These are phyloP conservation scores for Aphaenogaster floridana DNA, from an alignment of 1,140 invertebrate genomes.

Conservation along the genomic window DNA sequence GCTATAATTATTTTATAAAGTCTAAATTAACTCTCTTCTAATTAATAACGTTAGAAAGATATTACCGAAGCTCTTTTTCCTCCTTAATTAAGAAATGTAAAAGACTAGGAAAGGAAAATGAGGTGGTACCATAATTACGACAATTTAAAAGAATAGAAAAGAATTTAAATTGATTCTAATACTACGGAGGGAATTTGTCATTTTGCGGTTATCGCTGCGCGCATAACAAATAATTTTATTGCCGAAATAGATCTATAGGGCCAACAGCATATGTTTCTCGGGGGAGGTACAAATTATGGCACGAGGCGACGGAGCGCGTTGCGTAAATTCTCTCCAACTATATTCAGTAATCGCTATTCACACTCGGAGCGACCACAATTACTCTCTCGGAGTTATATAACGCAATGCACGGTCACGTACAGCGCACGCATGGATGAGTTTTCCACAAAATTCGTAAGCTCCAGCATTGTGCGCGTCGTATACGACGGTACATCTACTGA, in stretches of 20 bases:
- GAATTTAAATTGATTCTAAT: not conserved
- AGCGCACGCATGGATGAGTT: constrained; percentile 63
- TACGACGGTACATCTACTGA: constrained; percentile 46
- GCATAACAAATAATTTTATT: constrained; percentile 45
- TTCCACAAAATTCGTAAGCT: constrained; percentile 68
- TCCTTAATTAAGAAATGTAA: constrained; percentile 4
- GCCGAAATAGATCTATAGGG: constrained; percentile 19
- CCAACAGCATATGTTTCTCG: constrained; percentile 33
- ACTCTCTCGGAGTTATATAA: constrained; percentile 60
- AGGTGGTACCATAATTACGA: not conserved
- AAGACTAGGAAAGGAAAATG: not conserved
- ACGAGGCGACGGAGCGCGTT: constrained; percentile 44
- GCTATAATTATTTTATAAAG: constrained; percentile 16
- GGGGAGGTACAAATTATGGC: constrained; percentile 52
- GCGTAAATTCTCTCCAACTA: constrained; percentile 54
- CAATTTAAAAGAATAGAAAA: not conserved
- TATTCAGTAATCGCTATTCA: constrained; percentile 61
- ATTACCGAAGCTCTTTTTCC: not conserved
- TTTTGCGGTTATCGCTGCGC: not conserved
- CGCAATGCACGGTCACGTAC: constrained; percentile 62
- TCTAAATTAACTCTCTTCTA: not conserved
- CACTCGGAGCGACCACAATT: constrained; percentile 56
- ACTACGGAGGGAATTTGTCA: not conserved
- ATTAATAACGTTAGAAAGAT: constrained; percentile 21
- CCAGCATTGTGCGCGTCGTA: constrained; percentile 56